phyloP scores from a whole-genome alignment of 2,888 invertebrate genomes.

The Graphium colonna region DNA sequence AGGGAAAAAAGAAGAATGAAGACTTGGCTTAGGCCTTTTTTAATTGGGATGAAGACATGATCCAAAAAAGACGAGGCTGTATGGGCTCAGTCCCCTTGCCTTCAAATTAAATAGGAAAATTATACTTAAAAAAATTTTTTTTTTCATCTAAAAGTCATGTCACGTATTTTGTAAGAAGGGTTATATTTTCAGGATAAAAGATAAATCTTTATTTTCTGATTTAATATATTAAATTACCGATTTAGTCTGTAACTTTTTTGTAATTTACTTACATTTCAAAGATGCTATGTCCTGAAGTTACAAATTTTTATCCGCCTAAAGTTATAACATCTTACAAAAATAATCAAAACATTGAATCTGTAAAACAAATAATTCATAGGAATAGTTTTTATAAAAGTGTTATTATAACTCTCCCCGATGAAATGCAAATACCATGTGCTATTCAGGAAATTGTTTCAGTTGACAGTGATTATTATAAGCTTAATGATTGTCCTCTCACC shows the following conservation, averaged over 20 bases:
- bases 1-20: too few species aligned
- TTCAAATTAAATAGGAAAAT: too few species aligned
- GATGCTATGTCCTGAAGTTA: conserved; percentile 66
- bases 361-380: conserved; percentile 41
- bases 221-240: background rate
- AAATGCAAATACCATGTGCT: conserved; percentile 45
- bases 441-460: conserved; percentile 50
- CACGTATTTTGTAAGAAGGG: background rate
- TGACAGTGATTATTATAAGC: conserved; percentile 61
- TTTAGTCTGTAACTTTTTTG: background rate
- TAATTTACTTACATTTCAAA: conserved; percentile 14
- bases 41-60: too few species aligned
- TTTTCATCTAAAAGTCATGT: too few species aligned
- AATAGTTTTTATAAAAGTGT: conserved; percentile 63
- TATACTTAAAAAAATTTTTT: too few species aligned
- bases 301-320: conserved; percentile 61
- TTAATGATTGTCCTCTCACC: conserved; percentile 45
- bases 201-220: background rate
- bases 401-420: conserved; percentile 63
- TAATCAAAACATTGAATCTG: conserved; percentile 39
- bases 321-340: conserved; percentile 41
- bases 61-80: too few species aligned
- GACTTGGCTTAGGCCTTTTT: too few species aligned
- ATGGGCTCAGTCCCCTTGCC: too few species aligned
- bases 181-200: background rate